Percentiles rank a stretch among this genome's conserved stretches.
These are phyloP conservation scores for Musca vetustissima DNA, from an alignment of 1,140 invertebrate genomes.

Conservation along the genomic window DNA sequence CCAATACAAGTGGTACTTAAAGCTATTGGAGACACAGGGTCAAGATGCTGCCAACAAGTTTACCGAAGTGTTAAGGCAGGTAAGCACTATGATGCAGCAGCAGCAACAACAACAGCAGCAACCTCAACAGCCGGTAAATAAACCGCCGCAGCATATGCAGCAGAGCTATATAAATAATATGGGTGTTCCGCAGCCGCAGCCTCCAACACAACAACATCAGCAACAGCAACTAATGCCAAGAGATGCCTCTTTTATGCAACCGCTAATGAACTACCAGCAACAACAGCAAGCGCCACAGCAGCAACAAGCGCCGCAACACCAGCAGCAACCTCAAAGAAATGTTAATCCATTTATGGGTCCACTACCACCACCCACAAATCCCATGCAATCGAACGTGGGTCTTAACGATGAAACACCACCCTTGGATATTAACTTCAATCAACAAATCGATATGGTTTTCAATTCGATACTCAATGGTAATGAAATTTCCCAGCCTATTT, in stretches of 20 bases:
- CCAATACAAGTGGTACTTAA: slow-evolving; percentile 54
- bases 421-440: slow-evolving; percentile 50
- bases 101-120: slow-evolving; percentile 44
- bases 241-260: slow-evolving; percentile 12
- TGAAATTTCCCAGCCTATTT: slow-evolving; percentile 50
- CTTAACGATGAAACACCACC: slow-evolving; percentile 37
- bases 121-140: slow-evolving; percentile 36
- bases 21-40: slow-evolving; percentile 49
- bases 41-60: slow-evolving; percentile 54
- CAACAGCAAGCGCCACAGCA: slow-evolving; percentile 1
- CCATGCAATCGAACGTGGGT: background rate
- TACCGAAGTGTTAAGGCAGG: slow-evolving; percentile 49
- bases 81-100: slow-evolving; percentile 38
- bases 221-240: slow-evolving; percentile 28
- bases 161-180: slow-evolving; percentile 13
- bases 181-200: slow-evolving; percentile 33
- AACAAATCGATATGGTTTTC: slow-evolving; percentile 53
- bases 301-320: slow-evolving; percentile 25
- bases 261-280: slow-evolving; percentile 19
- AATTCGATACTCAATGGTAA: slow-evolving; percentile 54
- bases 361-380: background rate
- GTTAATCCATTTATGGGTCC: slow-evolving; percentile 17
- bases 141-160: slow-evolving; percentile 27
- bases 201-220: slow-evolving; percentile 34
- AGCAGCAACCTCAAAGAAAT: slow-evolving; percentile 25